Evolutionary conservation across 2,888 invertebrate genomes (phyloP).

Genomic region (Onchidella celtica): DNA sequence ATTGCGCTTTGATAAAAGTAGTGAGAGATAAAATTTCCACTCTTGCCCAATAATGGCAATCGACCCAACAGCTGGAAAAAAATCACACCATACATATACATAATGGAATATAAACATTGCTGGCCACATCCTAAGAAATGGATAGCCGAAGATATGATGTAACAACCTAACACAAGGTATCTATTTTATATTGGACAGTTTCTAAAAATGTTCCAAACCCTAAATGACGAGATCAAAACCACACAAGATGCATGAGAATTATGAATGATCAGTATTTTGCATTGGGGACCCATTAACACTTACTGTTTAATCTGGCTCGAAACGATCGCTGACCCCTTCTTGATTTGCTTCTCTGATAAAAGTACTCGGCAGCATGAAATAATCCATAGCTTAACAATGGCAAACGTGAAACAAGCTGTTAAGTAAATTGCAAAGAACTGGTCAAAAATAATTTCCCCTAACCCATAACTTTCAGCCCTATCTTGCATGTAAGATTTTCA

Average conservation of each 20-base stretch:
- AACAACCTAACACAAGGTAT: no score
- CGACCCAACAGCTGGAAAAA: conserved; percentile 24
- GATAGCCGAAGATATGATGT: no score
- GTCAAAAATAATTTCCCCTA: no score
- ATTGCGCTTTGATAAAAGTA: conserved; percentile 32
- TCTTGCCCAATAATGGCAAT: background rate
- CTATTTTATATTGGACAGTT: no score
- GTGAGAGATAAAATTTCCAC: background rate
- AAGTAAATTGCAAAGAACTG: conserved; percentile 16
- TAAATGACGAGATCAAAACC: no score
- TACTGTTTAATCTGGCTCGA: conserved; percentile 34
- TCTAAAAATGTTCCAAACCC: no score
- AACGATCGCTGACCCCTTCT: conserved; percentile 38
- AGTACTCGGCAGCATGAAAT: conserved; percentile 19
- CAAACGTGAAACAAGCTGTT: conserved; percentile 36
- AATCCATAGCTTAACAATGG: conserved; percentile 34
- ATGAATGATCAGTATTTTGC: no score
- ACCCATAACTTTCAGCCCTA: no score
- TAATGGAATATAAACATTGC: background rate
- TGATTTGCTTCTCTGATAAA: conserved; percentile 39
- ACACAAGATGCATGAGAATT: no score
- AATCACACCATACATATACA: background rate
- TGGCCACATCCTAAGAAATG: no score
- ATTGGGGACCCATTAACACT: no score
- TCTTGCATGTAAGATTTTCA: no score